Conservation (phyloP, 2,888 invertebrate genomes). For the Tolmerus cingulatus region DNA sequence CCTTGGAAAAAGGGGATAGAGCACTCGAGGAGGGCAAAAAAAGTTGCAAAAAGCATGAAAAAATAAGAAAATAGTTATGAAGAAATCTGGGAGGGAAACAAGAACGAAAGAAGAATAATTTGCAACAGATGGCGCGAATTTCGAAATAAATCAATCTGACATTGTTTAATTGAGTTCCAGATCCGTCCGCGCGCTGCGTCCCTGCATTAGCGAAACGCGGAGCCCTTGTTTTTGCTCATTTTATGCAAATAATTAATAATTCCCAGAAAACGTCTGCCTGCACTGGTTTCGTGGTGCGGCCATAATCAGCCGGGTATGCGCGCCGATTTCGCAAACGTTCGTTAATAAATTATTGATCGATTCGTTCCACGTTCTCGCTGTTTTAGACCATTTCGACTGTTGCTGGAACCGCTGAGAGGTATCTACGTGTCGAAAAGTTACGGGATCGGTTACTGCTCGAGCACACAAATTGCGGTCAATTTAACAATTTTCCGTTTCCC, state of each 20-base stretch:
- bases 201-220: background rate
- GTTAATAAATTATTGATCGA: background rate
- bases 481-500: background rate
- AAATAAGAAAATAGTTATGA: background rate
- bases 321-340: background rate
- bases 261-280: background rate
- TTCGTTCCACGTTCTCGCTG: background rate
- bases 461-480: background rate
- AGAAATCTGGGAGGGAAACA: background rate
- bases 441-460: background rate
- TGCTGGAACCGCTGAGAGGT: background rate
- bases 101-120: conserved; percentile 28
- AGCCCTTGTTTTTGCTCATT: background rate
- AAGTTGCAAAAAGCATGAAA: conserved; percentile 14
- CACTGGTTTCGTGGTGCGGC: background rate
- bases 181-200: background rate
- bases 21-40: background rate
- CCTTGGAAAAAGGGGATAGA: background rate
- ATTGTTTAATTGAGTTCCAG: conserved; percentile 32
- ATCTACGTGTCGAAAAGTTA: background rate
- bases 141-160: conserved; percentile 40
- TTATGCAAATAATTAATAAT: conserved; percentile 38
- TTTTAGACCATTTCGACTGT: background rate
- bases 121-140: conserved; percentile 39
- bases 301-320: background rate